Evolutionary conservation across 2,888 invertebrate genomes (phyloP).

Genomic region (Lamellibrachia columna): DNA sequence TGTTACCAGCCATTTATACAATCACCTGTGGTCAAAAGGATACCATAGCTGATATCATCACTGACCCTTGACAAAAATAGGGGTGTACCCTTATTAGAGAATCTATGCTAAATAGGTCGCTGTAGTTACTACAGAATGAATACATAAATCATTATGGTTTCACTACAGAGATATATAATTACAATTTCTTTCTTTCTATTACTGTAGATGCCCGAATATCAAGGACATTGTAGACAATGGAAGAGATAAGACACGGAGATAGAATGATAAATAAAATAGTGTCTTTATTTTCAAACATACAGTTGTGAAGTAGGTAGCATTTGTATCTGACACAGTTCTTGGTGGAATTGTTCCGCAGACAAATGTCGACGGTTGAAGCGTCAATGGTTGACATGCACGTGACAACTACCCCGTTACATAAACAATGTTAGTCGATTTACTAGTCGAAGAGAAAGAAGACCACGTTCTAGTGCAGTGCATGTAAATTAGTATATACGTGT

Average conservation of each 20-base stretch:
- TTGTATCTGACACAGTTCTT: not conserved
- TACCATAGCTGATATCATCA: no score
- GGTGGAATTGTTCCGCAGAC: not conserved
- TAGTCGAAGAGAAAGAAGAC: not conserved
- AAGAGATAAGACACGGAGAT: not conserved
- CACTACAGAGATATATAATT: no score
- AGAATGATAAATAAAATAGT: slow-evolving; percentile 14
- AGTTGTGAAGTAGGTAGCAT: not conserved
- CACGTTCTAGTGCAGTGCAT: not conserved
- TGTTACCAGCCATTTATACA: no score
- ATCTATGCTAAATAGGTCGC: no score
- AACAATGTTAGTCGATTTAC: not conserved
- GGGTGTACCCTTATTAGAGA: no score
- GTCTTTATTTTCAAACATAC: slow-evolving; percentile 11
- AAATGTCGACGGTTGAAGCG: not conserved
- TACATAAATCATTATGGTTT: no score
- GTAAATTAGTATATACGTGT: slow-evolving; percentile 4
- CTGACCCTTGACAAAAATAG: no score
- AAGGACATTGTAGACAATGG: not conserved
- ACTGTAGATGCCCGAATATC: no score
- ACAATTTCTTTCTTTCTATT: no score
- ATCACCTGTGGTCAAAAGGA: no score
- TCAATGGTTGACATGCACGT: not conserved
- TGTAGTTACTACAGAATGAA: no score
- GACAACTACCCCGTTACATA: not conserved